Evolutionary conservation across 2,113 vertebrate species (phyloP), one percentile per base, ranked within the genome.

Genomic region (Menura novaehollandiae): DNA sequence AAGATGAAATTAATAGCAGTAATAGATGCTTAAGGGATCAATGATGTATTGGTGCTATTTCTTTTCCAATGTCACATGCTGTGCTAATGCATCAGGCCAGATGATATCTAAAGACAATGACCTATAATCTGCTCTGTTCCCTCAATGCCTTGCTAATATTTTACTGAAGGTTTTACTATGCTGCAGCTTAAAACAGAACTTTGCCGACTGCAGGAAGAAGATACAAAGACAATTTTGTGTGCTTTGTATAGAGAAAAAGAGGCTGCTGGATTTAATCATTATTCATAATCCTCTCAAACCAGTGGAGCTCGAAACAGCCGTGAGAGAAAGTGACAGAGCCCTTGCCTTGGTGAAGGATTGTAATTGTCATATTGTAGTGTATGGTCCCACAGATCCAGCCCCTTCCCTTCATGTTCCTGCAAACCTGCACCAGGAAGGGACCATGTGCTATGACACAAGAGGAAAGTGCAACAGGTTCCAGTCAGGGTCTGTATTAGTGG

Each of bases 1-100:
- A 92, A 89, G 81, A 75, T 64, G 44, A 93, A 97, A 93, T 96
- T 90, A 97, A 95, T 93, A 91, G 81, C 55, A 75, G 79, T 79
- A 43, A 3, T 94, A 62, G 89, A 76, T 89, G 53, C 78, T 72
- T 89, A 91, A 89, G 39, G 58, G 84, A 85, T 95, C 82, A 58
- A 26, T 93, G 93, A 89, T 84, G n/a, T 86, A 94, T 93, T 53
- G 80, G 72, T 92, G 81, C 86, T 92, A 43, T 87, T 93, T 92
- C 72, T 67, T 88, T 93, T 68, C 71, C 88, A 91, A 22, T 89
- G 96, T 86, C 85, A 89, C 44, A 68, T 22, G 26, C 77, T 58
- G 44, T 56, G 46, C 33, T 81, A 49, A 74, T 84, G 85, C 85
- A 89, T 55, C 62, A 90, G 71, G 78, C 75, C 59, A 90, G 85